Evolutionary conservation across 2,797 vertebrate genomes (phyloP), one percentile per base, ranked within the genome.

Genomic region (Masticophis lateralis): DNA sequence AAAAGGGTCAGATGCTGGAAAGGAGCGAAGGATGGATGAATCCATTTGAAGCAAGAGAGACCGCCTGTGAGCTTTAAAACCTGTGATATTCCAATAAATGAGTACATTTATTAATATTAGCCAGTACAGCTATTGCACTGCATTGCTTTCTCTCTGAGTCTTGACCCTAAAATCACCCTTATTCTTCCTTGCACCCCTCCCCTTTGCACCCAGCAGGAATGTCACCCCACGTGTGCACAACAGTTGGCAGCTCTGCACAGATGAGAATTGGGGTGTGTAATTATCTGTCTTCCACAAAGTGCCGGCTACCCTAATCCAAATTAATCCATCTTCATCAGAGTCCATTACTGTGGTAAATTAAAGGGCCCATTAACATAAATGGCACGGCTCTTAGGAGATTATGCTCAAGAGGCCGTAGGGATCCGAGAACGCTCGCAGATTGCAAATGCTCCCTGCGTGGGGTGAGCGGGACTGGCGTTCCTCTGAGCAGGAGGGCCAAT

Each of bases 271-370:
- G 87, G 60, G 51, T 5, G 28, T 92, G 94, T 95, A 93, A 4
- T 95, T 96, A 63, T 88, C 89, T 96, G 92, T 51, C 95, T 95
- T 95, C 10, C 16, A 94, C 0, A 6, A 92, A 95, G 92, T 4
- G 0, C 93, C 94, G 96, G 96, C 93, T 97, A 96, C 96, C 95
- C 94, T 97, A 97, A 97, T 97, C 97, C 97, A 96, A 96, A 96
- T 97, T 97, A 97, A 97, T 98, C 97, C 96, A 96, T 97, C 97
- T 97, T 96, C 96, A 97, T 97, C 97, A 97, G 95, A 94, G 97
- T 97, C 97, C 97, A 97, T 97, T 98, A 97, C 96, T 97, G 96
- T 97, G 97, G 97, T 97, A 97, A 97, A 97, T 97, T 97, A 95
- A 96, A 96, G 97, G 96, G 96, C 96, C 97, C 97, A 93, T 97